Evolutionary conservation across 2,797 vertebrate genomes (phyloP).

Genomic region (Sparidentex hasta): DNA sequence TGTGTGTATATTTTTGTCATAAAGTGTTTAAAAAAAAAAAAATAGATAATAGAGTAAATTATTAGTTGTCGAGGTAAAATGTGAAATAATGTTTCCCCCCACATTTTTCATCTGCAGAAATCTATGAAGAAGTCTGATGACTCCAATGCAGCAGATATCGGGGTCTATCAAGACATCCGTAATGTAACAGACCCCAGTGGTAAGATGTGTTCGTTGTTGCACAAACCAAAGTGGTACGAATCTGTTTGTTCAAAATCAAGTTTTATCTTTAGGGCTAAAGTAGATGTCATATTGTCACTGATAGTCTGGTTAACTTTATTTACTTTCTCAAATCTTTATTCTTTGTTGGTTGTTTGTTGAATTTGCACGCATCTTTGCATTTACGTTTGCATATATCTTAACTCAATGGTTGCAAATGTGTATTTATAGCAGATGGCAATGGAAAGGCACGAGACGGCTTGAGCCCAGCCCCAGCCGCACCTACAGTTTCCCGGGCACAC

Average conservation of each 20-base stretch:
- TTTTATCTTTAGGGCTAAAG: slow-evolving; percentile 1
- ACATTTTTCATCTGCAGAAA: slow-evolving; percentile 82
- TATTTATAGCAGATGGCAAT: slow-evolving; percentile 71
- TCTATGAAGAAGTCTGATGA: slow-evolving; percentile 86
- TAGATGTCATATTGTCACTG: not conserved
- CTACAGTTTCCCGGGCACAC: slow-evolving; percentile 57
- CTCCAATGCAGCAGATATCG: slow-evolving; percentile 79
- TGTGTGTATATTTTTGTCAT: not conserved
- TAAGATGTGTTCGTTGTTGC: slow-evolving; percentile 64
- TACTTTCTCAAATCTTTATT: not conserved
- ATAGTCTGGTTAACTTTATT: not conserved
- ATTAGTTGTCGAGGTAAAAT: not conserved
- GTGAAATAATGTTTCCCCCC: not conserved
- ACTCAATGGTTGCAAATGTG: slow-evolving; percentile 71
- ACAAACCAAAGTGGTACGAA: too few relatives aligned
- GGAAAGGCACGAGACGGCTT: slow-evolving; percentile 83
- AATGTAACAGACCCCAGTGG: slow-evolving; percentile 74
- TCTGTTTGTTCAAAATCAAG: not conserved
- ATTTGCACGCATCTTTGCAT: slow-evolving; percentile 48
- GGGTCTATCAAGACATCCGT: slow-evolving; percentile 92
- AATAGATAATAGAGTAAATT: not conserved
- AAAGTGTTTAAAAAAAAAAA: not conserved
- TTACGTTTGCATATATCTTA: slow-evolving; percentile 42
- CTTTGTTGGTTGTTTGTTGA: slow-evolving; percentile 1
- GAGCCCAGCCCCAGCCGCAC: slow-evolving; percentile 42